Evolutionary conservation across 2,888 invertebrate species (phyloP), one percentile per base, ranked within the genome.

Genomic region (Drosophila testacea): DNA sequence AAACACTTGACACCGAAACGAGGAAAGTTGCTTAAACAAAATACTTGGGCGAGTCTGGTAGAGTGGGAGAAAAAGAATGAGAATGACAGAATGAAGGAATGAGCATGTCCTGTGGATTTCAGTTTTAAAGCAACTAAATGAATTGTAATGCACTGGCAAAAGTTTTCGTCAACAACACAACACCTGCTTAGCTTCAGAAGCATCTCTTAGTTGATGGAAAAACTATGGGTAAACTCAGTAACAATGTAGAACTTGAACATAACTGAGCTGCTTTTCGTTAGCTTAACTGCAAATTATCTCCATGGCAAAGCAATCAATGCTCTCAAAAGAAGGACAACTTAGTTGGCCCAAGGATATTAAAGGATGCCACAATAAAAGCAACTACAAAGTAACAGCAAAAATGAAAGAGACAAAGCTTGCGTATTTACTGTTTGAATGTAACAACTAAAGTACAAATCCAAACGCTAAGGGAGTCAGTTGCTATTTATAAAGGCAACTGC

Each of bases 1-100:
- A 83, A 83, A 73, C 81, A 83, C 84, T 83, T 83, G 82, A 83
- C 84, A 83, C 84, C 77, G 66, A 79, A 83, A 81, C 74, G 66
- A 79, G 78, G 56, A 77, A 79, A 80, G 79, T 83, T 83, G 48
- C 81, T 73, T 73, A 62, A 74, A 69, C 75, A 75, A 83, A 81
- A 67, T 73, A 73, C 51, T 64, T 56, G 61, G 30, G 54, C 27
- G 51, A 65, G 44, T 52, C 54, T 57, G 62, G 5, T 27, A 50
- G 9, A 30, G 16, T 32, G 38, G 34, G 55, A 50, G 56, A 47
- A 47, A 44, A 56, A 28, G 41, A 74, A 65, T 66, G 61, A 39
- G 46, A 52, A 52, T 34, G 57, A 41, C 13, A 63, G 47, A 34
- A 48, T 36, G 36, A 56, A 38, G 39, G 47, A 48, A 48, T 48